phyloP scores from a whole-genome alignment of 2,113 vertebrate genomes.

The Mirounga angustirostris region DNA sequence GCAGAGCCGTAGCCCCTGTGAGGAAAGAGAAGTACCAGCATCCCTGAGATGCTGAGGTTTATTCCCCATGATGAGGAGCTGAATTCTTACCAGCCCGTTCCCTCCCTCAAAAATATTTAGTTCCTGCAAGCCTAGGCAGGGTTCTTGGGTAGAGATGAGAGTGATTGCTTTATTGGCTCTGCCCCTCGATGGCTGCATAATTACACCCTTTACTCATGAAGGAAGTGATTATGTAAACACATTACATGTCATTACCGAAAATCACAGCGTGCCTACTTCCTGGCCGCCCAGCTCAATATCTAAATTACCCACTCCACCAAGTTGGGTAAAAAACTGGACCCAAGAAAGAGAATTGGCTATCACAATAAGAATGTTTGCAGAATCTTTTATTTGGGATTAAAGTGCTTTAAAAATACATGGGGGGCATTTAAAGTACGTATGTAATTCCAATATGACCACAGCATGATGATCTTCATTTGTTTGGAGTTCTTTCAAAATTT shows the following conservation, averaged over 20 bases:
- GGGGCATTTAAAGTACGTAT: not conserved
- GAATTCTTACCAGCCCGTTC: not conserved
- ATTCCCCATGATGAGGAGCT: not conserved
- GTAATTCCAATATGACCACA: not conserved
- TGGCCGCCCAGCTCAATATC: not conserved
- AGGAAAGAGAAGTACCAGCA: slow-evolving; percentile 6
- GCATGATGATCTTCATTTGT: not conserved
- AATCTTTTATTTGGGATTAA: not conserved
- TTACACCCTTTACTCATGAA: slow-evolving; percentile 61
- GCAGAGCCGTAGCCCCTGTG: not conserved
- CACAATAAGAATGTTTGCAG: not conserved
- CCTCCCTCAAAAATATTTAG: not conserved
- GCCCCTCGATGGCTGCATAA: not conserved
- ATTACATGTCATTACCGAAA: slow-evolving; percentile 49
- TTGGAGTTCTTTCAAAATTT: slow-evolving; percentile 38
- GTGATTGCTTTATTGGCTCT: slow-evolving; percentile 48
- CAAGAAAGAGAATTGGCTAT: not conserved
- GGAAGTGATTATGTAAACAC: slow-evolving; percentile 54
- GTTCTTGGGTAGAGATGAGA: not conserved
- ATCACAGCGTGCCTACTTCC: slow-evolving; percentile 25
- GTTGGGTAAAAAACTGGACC: not conserved
- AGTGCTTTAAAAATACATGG: slow-evolving; percentile 41
- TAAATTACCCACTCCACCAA: not conserved
- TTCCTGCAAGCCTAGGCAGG: not conserved
- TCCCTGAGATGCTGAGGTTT: not conserved